Percentiles rank a stretch among this genome's conserved stretches.
phyloP scores from a whole-genome alignment of 1,140 invertebrate species.

The Eriosoma lanigerum region DNA sequence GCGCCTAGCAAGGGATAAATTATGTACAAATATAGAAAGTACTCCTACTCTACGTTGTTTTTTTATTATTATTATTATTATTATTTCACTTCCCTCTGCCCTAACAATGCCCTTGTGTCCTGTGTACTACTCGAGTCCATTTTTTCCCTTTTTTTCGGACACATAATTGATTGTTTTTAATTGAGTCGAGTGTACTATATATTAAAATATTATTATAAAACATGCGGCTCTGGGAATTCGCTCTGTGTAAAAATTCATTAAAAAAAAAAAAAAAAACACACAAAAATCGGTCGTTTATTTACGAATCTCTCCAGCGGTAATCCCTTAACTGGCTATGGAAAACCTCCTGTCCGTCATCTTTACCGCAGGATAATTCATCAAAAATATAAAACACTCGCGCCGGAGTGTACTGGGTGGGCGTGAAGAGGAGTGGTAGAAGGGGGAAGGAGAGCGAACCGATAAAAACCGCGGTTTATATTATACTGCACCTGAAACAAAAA shows the following conservation, averaged over 20 bases:
- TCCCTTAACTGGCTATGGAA: slow-evolving; percentile 8
- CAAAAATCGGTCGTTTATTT: slow-evolving; percentile 22
- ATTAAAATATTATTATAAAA: no score
- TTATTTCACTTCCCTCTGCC: neutral
- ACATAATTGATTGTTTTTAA: slow-evolving; percentile 48
- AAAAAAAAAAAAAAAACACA: neutral
- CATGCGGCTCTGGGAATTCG: neutral
- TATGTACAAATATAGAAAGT: slow-evolving; percentile 26
- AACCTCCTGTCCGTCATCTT: slow-evolving; percentile 15
- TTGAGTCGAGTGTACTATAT: slow-evolving; percentile 18
- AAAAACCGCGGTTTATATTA: slow-evolving; percentile 33
- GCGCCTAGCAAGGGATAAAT: neutral
- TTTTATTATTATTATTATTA: no score
- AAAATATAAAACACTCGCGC: slow-evolving; percentile 6
- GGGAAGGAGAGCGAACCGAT: neutral
- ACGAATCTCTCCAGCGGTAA: slow-evolving; percentile 19
- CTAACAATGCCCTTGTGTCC: slow-evolving; percentile 38
- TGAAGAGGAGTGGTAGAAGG: no score
- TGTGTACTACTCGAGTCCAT: neutral
- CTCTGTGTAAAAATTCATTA: slow-evolving; percentile 1
- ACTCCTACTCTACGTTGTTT: neutral
- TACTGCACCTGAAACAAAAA: slow-evolving; percentile 37
- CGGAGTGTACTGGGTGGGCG: no score
- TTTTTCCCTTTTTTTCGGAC: slow-evolving; percentile 18
- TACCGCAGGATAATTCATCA: slow-evolving; percentile 38